phyloP scores from a whole-genome alignment of 1,140 invertebrate genomes.

The Drosophila parvula region DNA sequence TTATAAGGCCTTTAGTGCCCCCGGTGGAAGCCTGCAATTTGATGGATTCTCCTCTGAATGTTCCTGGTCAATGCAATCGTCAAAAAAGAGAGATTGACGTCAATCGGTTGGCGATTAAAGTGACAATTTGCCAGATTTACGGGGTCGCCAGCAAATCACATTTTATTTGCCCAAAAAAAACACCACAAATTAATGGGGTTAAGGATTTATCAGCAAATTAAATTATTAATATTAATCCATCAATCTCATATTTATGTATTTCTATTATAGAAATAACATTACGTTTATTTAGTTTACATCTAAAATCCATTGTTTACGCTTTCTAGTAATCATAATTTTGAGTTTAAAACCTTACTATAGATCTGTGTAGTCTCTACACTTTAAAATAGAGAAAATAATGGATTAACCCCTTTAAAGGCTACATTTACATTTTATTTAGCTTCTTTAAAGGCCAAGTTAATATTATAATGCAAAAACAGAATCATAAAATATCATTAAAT shows the following conservation, averaged over 20 bases:
- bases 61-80: constrained; percentile 35
- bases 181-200: background rate
- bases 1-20: constrained; percentile 48
- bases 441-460: background rate
- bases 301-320: too few relatives aligned
- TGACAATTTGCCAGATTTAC: constrained; percentile 48
- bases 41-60: constrained; percentile 17
- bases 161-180: constrained; percentile 6
- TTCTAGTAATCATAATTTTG: background rate
- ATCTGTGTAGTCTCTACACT: background rate
- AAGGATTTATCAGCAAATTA: background rate
- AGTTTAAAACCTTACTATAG: background rate
- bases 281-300: too few relatives aligned
- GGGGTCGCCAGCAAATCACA: constrained; percentile 15
- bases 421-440: background rate
- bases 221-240: background rate
- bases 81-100: constrained; percentile 37
- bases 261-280: background rate
- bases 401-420: background rate
- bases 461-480: constrained; percentile 33
- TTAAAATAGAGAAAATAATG: background rate
- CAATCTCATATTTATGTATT: background rate
- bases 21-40: constrained; percentile 6
- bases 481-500: constrained; percentile 50
- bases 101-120: constrained; percentile 46